A percentile compares a stretch with the other conserved stretches of the same genome.
Evolutionary conservation across 1,140 invertebrate species (phyloP).

Genomic region (Euura lappo): DNA sequence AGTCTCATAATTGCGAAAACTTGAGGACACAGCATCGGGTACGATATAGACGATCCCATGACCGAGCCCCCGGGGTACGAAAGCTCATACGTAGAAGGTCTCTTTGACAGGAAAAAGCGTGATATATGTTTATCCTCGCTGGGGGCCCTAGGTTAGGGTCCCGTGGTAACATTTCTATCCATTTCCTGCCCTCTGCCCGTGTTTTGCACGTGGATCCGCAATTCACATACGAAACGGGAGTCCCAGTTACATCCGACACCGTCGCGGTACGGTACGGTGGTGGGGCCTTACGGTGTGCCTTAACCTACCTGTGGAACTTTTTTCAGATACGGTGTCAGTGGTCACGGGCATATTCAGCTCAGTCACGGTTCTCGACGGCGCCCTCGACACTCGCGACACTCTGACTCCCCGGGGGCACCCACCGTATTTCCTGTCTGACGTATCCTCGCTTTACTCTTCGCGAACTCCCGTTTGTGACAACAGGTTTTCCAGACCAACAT

Average conservation of each 20-base stretch:
- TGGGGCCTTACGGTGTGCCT: background rate
- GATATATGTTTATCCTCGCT: no score
- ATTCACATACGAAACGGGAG: conserved; percentile 1
- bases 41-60: no score
- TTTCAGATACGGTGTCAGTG: conserved; percentile 37
- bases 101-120: no score
- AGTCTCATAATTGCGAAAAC: no score
- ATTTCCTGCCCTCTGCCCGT: background rate
- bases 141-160: background rate
- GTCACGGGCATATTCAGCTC: conserved; percentile 47
- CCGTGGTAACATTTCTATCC: background rate
- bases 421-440: conserved; percentile 51
- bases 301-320: background rate
- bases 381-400: conserved; percentile 43
- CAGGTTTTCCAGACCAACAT: background rate
- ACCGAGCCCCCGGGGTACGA: no score
- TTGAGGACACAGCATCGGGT: no score
- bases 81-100: no score
- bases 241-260: conserved; percentile 3
- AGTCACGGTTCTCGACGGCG: conserved; percentile 52
- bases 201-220: background rate
- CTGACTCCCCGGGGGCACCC: conserved; percentile 44
- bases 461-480: background rate
- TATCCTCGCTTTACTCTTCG: background rate
- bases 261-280: background rate